Evolutionary conservation across 2,888 invertebrate genomes (phyloP), one percentile per base, ranked within the genome.

Genomic region (Megastigmus dorsalis): DNA sequence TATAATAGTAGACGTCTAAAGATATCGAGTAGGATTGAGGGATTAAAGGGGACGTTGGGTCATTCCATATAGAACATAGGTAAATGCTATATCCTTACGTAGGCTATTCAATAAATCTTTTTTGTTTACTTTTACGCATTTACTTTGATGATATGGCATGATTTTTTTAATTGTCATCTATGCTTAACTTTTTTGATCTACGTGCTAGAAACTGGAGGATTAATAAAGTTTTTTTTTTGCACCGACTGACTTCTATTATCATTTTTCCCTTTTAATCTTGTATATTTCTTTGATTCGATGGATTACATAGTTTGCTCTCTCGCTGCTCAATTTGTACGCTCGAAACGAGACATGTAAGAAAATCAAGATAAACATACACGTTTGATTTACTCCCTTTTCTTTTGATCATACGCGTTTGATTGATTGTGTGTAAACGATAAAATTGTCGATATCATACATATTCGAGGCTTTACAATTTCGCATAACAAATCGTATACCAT

Each of bases 1-100:
- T 62, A 63, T 57, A 65, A 48, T 67, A 65, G 65, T 77, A 80
- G 75, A 79, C 78, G 79, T 78, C 77, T 76, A 80, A 79, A 75
- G 77, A 79, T 80, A 76, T 77, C 77, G 63, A 74, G 38, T 65
- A 48, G 7, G 52, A 45, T 65, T 52, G 50, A 23, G 50, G 59
- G 43, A 18, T 28, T n/a, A n/a, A 41, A 78, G 63, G 54, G 60
- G 54, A 50, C 55, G 28, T 45, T 62, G 30, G 55, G 20, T 36
- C 13, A n/a, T 57, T 63, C 65, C 60, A 72, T 52, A 36, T 71
- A 71, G 67, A 79, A 76, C 78, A 77, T 72, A 79, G 74, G 74
- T 76, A 70, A 60, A 57, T 60, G 59, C 63, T 74, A 72, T n/a
- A n/a, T 57, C 28, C 33, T 63, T 63, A 70, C 45, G n/a, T 54